Evolutionary conservation across 2,888 invertebrate genomes (phyloP).

Genomic region (Scaptomyza parva): DNA sequence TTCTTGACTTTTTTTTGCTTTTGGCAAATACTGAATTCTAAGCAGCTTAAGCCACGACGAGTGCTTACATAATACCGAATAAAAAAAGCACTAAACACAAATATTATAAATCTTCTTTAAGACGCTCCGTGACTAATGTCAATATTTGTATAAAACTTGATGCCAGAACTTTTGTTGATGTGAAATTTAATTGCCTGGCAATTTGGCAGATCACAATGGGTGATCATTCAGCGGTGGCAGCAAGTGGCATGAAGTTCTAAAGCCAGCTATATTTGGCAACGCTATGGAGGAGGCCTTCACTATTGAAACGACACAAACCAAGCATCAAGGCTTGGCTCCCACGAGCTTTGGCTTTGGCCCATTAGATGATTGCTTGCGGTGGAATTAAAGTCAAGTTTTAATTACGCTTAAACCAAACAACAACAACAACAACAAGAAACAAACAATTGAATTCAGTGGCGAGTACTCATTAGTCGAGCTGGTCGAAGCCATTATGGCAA

Average conservation of each 20-base stretch:
- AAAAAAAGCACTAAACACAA: background rate
- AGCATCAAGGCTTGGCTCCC: slow-evolving; percentile 70
- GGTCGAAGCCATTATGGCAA: slow-evolving; percentile 52
- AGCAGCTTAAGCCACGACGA: slow-evolving; percentile 51
- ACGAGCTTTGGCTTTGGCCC: slow-evolving; percentile 34
- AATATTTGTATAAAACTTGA: slow-evolving; percentile 64
- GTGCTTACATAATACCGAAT: slow-evolving; percentile 66
- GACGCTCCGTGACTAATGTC: slow-evolving; percentile 71
- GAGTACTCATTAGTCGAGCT: slow-evolving; percentile 12
- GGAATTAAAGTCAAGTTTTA: slow-evolving; percentile 40
- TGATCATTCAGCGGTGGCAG: slow-evolving; percentile 49
- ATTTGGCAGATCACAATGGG: slow-evolving; percentile 48
- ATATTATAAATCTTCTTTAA: slow-evolving; percentile 11
- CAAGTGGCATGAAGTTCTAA: slow-evolving; percentile 55
- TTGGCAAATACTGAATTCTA: slow-evolving; percentile 44
- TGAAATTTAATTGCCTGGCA: slow-evolving; percentile 74
- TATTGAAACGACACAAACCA: slow-evolving; percentile 24
- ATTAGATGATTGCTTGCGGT: slow-evolving; percentile 30
- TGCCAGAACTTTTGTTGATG: slow-evolving; percentile 53
- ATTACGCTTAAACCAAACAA: slow-evolving; percentile 42
- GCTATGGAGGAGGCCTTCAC: slow-evolving; percentile 39
- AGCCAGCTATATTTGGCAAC: slow-evolving; percentile 32
- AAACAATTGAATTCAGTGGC: slow-evolving; percentile 32
- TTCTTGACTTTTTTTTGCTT: too few species aligned
- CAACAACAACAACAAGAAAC: too few species aligned